Evolutionary conservation across 1,140 invertebrate genomes (phyloP), one percentile per base, ranked within the genome.

Genomic region (Drosophila hydei): DNA sequence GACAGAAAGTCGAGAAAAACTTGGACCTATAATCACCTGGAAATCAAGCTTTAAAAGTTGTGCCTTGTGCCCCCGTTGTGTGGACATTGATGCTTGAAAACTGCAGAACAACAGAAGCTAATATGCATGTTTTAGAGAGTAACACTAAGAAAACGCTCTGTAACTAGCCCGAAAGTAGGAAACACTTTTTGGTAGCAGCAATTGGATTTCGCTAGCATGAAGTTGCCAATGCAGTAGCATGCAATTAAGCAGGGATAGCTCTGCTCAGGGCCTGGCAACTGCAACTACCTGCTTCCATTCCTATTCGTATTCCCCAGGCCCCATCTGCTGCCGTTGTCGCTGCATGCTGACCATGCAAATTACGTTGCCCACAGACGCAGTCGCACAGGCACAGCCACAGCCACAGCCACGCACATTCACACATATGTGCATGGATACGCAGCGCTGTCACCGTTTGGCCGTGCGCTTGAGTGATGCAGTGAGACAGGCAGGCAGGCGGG

Each of bases 261-360:
- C 63, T 12, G 36, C 12, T 40, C 6, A 33, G 38, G 48, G 62
- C 56, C 12, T 40, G 36, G n/a, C 16, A 16, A 21, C 19, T 51
- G 38, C 9, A 23, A 16, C 59, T 27, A n/a, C 27, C 19, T 12
- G 7, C 9, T 45, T 36, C 25, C 16, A 16, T 8, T 33, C 40
- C 25, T 4, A 51, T 69, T 16, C 60, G 36, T 55, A 38, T 48
- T 23, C 45, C 67, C 50, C 38, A 25, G 54, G 30, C 30, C 40
- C 59, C 65, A 69, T 62, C 50, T 55, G 65, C 36, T 61, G 65
- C 25, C 36, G 16, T 51, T 67, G 64, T 38, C 23, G 23, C 14
- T 85, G 77, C 65, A 85, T 80, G 80, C 80, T 85, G 81, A 87
- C 80, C 81, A 85, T 85, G 81, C 81, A 85, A 85, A 85, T 85